phyloP scores from a whole-genome alignment of 2,113 vertebrate genomes.

The Hyperopisus bebe region DNA sequence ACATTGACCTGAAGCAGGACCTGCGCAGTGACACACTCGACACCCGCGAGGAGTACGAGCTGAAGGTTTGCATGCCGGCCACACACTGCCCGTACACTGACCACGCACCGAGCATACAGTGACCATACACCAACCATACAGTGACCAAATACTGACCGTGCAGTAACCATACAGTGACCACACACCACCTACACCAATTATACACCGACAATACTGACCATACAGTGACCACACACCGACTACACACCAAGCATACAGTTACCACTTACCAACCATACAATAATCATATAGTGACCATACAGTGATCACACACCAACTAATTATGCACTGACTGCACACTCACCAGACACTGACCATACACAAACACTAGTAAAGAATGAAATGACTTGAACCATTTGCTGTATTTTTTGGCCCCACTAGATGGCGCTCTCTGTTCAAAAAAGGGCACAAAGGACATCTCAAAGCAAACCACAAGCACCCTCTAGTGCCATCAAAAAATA shows the following conservation, averaged over 20 bases:
- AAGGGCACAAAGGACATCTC: neutral
- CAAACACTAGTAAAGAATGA: neutral
- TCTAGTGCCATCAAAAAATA: neutral
- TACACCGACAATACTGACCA: neutral
- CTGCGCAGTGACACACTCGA: constrained; percentile 82
- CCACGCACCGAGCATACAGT: neutral
- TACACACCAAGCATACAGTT: too few relatives aligned
- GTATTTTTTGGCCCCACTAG: neutral
- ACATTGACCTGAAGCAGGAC: constrained; percentile 90
- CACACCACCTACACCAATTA: neutral
- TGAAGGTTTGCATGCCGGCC: constrained; percentile 70
- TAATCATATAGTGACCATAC: neutral
- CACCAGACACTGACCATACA: neutral
- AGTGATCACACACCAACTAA: neutral
- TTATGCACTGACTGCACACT: neutral
- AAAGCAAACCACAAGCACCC: neutral
- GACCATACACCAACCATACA: neutral
- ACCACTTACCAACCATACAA: neutral
- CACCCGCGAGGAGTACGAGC: constrained; percentile 87
- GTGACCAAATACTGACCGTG: neutral
- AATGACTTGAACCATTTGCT: neutral
- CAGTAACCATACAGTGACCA: neutral
- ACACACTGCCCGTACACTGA: neutral
- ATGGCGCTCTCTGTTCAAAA: neutral
- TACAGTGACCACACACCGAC: neutral